Evolutionary conservation across 1,140 invertebrate species (phyloP), one percentile per base, ranked within the genome.

Genomic region (Cotesia glomerata): DNA sequence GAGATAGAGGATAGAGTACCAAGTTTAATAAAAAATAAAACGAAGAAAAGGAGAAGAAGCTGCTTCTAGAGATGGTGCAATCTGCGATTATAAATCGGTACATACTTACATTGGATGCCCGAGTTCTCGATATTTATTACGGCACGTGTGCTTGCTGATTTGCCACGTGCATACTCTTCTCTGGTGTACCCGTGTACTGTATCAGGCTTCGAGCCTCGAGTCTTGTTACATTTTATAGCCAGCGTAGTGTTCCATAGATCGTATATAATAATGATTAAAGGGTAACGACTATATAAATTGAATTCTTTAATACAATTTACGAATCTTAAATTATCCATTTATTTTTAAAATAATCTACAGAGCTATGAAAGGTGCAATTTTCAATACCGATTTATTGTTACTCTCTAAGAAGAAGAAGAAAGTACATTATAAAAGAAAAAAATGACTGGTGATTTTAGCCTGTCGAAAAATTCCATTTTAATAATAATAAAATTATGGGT

Each of bases 101-200:
- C 26, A 61, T 61, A 34, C 11, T 26, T 34, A 62, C 13, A 35
- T 62, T 13, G 14, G 4, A 34, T 52, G 51, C 26, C 45, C 65
- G 32, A 11, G 39, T 67, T 67, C 3, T 32, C 39, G 13, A 67
- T 67, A 67, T 67, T 67, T 67, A 67, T 67, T 67, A 39, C 39
- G 49, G 65, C 65, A 67, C 65, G 65, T 67, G 65, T 67, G 49
- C 63, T 51, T 51, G 32, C 65, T 67, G 65, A 67, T 67, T 54
- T 54, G 26, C 65, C 65, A 67, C 65, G 49, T 54, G 49, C 39
- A 67, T 26, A 26, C 39, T 52, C 11, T 35, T 14, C 13, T 26
- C 26, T 26, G n/a, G 16, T 13, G 16, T 18, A 18, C 16, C 1
- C 16, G 52, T 13, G 52, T 56, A 56, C 16, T 14, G 16, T 56